Base-by-base conservation (phyloP, 1,140 invertebrate genomes). In the Bombus fervidus region DNA sequence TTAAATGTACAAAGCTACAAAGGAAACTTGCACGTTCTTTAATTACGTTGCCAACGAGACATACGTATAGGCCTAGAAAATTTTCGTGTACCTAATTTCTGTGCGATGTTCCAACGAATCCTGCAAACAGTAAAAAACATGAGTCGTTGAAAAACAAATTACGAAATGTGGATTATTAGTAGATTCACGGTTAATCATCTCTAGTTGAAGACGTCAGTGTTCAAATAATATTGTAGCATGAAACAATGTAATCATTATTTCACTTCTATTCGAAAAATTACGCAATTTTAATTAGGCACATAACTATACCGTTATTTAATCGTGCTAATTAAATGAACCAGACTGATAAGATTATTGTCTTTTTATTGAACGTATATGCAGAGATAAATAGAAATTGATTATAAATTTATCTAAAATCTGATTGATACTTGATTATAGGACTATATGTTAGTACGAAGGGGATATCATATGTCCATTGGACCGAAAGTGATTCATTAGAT, bases 401-500 rank as follows among this genome's bases (percentile, higher is more conserved):
- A 64, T 12, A 8, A 57, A 71, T 53, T 39, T 71, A 57, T 10
- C 3, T 0, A 15, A n/a, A 1, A 8, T 62, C 10, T 62, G 59
- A 66, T 34, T 15, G 13, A 25, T 8, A 5, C 37, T 28, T 0
- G 4, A 69, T 82, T 15, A 3, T 13, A 90, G 89, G 79, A 12
- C 1, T 90, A 15, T 66, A 68, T 25, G 13, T 87, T 6, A 22
- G 5, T 0, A 28, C 85, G 8, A 90, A 53, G 0, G 91, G 91
- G 18, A 82, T 85, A 53, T 86, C 91, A 9, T 18, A 59, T 10
- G 87, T 90, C 13, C 39, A 41, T 43, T 92, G 91, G 91, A 72
- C 68, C 0, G 86, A 83, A 78, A 25, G 1, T 69, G 3, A 22
- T 47, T n/a, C 15, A 0, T 12, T 2, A 22, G 1, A 53, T 22